These are phyloP conservation scores for Himalopsyche tibetana DNA, from an alignment of 2,888 invertebrate genomes.

Conservation along the genomic window DNA sequence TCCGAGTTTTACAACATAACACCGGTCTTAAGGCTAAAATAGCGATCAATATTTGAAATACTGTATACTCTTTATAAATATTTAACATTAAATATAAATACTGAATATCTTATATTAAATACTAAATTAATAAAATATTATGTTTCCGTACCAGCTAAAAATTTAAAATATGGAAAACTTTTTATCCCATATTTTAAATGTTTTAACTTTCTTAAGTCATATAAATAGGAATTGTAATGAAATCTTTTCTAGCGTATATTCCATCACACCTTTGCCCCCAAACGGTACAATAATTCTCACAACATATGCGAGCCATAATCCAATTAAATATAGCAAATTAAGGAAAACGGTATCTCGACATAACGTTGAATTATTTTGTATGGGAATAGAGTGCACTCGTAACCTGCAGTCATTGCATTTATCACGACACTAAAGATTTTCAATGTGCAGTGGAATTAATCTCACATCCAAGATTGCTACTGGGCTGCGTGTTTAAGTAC, in stretches of 20 bases:
- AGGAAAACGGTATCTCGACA: conserved; percentile 29
- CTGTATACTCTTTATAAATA: too few relatives aligned
- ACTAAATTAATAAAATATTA: too few relatives aligned
- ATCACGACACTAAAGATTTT: conserved; percentile 24
- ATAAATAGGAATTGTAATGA: neutral
- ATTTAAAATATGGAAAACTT: too few relatives aligned
- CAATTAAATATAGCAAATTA: conserved; percentile 45
- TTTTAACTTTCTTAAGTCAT: too few relatives aligned
- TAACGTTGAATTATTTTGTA: conserved; percentile 29
- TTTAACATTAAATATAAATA: too few relatives aligned
- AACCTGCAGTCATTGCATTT: conserved; percentile 26
- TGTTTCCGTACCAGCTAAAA: too few relatives aligned
- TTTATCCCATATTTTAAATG: too few relatives aligned
- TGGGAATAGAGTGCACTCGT: conserved; percentile 36
- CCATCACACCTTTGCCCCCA: conserved; percentile 36
- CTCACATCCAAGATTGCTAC: conserved; percentile 42
- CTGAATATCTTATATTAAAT: too few relatives aligned
- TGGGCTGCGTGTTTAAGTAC: neutral
- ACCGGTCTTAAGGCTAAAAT: too few relatives aligned
- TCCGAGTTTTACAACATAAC: too few relatives aligned
- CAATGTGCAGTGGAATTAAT: conserved; percentile 41
- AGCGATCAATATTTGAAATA: too few relatives aligned
- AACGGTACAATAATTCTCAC: neutral
- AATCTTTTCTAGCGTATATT: neutral
- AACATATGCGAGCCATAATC: conserved; percentile 28